phyloP scores from a whole-genome alignment of 2,113 vertebrate genomes.

The Xiphophorus couchianus region DNA sequence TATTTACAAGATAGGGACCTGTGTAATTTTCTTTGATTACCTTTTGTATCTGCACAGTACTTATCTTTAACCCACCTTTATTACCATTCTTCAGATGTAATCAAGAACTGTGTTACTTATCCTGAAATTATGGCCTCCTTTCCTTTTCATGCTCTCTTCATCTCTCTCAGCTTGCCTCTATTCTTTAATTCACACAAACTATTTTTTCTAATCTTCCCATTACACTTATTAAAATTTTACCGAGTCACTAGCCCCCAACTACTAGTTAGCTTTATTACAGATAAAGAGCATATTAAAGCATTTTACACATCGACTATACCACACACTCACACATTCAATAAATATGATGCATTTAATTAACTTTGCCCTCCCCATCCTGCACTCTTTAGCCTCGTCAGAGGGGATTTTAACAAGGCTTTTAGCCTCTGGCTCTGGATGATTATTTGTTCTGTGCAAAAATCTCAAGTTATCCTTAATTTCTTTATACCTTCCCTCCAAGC shows the following conservation, averaged over 20 bases:
- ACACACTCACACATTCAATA: conserved; percentile 4
- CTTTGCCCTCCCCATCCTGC: conserved; percentile 14
- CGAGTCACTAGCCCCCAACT: conserved; percentile 38
- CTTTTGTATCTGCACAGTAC: background rate
- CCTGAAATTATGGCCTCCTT: background rate
- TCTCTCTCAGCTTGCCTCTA: background rate
- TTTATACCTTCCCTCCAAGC: background rate
- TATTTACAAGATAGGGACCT: background rate
- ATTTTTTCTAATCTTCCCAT: conserved; percentile 17
- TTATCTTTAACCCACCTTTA: background rate
- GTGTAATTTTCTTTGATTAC: background rate
- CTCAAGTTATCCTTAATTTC: background rate
- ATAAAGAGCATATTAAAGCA: conserved; percentile 21
- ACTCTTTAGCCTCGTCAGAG: conserved; percentile 17
- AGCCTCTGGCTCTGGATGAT: background rate
- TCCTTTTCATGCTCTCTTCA: background rate
- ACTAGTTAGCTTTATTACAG: conserved; percentile 23
- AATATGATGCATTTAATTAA: conserved; percentile 49
- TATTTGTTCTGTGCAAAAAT: background rate
- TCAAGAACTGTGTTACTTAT: background rate
- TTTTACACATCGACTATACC: conserved; percentile 6
- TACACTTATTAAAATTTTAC: conserved; percentile 43
- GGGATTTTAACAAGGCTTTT: conserved; percentile 1
- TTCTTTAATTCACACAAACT: conserved; percentile 15
- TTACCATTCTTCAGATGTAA: background rate